Conservation (phyloP, 2,888 invertebrate genomes). For the Schizaphis graminum region DNA sequence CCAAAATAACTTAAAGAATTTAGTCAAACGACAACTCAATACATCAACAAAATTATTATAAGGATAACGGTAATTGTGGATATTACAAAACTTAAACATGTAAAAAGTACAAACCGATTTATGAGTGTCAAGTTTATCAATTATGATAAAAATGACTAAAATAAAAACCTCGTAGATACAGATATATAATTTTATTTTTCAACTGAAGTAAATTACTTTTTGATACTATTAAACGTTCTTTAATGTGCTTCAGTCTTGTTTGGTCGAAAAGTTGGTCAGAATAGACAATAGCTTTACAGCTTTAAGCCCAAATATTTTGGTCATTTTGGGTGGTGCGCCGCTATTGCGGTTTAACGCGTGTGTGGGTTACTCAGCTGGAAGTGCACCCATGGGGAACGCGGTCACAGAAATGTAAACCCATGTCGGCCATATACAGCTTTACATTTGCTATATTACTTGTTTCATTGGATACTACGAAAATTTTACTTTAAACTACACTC, state of each 20-base stretch:
- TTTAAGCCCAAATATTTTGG: slow-evolving; percentile 52
- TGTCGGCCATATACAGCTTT: slow-evolving; percentile 52
- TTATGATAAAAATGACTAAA: neutral
- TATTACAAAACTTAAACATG: neutral
- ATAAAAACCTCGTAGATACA: neutral
- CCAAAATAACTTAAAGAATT: too few species aligned
- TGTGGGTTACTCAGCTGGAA: slow-evolving; percentile 54
- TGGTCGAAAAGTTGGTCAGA: slow-evolving; percentile 39
- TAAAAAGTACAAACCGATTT: neutral
- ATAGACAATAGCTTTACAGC: slow-evolving; percentile 41
- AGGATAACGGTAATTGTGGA: neutral
- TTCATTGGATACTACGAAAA: slow-evolving; percentile 31
- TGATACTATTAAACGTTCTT: neutral
- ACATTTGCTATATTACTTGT: slow-evolving; percentile 43
- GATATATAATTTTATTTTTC: neutral
- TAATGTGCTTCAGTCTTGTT: slow-evolving; percentile 11
- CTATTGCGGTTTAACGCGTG: slow-evolving; percentile 54
- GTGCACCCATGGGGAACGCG: slow-evolving; percentile 62
- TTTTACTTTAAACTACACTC: slow-evolving; percentile 51
- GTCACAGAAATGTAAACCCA: slow-evolving; percentile 62
- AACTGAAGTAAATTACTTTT: neutral
- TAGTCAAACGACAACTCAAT: neutral
- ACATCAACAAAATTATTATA: neutral
- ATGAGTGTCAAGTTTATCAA: neutral
- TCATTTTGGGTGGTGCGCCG: slow-evolving; percentile 43